Base-by-base conservation (phyloP, 1,140 invertebrate genomes). In the Mya arenaria region DNA sequence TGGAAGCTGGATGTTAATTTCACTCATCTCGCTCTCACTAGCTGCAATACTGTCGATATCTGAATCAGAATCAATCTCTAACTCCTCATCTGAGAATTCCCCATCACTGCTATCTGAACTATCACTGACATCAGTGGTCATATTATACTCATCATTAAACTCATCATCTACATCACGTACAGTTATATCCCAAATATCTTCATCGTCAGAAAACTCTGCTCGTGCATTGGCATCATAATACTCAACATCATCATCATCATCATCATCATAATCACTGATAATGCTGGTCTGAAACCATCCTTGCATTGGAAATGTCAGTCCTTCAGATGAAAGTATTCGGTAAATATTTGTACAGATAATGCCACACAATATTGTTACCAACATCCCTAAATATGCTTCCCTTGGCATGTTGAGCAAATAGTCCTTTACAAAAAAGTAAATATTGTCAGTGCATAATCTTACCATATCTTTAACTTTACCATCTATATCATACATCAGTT, bases 1-100 rank as follows among this genome's bases (percentile, higher is more conserved):
- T 13, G 89, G 89, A 30, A 91, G 84, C 44, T 90, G 84, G 52
- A 91, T 87, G 60, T 91, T 89, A 63, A 91, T 91, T 48, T 89
- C 88, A 69, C 72, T 84, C 37, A 72, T 82, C 73, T 82, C 83
- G 80, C 85, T 85, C 30, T 87, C 82, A 73, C 72, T 82, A 0
- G 55, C 75, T 0, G 69, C 77, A 66, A 36, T 65, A n/a, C 77
- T 62, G 23, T 87, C 84, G 34, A 84, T 84, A 30, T 86, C 84
- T 19, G 79, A 82, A 28, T 72, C 65, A 17, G 74, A 62, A 30
- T 85, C 85, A 32, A 71, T 39, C 56, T 74, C 86, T 32, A 77
- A 56, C 25, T 86, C 79, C 25, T 82, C 74, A 73, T 87, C 84
- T 82, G 17, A 37, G 62, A 62, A 71, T 34, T 82, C 74, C 41